Evolutionary conservation across 2,113 vertebrate genomes (phyloP).

Genomic region (Perca flavescens): DNA sequence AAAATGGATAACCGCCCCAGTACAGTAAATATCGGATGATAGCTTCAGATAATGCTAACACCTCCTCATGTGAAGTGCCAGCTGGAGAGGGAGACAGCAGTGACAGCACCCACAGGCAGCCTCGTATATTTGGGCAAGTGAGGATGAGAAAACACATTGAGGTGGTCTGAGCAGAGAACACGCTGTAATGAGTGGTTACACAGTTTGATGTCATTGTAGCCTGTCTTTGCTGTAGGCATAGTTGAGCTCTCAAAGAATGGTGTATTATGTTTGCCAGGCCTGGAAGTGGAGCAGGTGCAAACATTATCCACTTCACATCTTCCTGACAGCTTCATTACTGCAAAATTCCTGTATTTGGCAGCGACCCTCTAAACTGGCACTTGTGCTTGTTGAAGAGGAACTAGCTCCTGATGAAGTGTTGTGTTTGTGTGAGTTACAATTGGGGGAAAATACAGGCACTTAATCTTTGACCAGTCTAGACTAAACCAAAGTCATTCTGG

Average conservation of each 20-base stretch:
- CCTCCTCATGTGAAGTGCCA: conserved; percentile 51
- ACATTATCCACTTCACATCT: conserved; percentile 60
- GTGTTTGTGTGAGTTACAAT: conserved; percentile 59
- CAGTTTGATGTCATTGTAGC: conserved; percentile 40
- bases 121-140: conserved; percentile 6
- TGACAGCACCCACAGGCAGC: conserved; percentile 45
- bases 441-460: conserved; percentile 46
- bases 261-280: conserved; percentile 17
- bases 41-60: conserved; percentile 49
- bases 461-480: conserved; percentile 55
- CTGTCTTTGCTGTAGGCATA: conserved; percentile 42
- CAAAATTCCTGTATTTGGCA: conserved; percentile 54
- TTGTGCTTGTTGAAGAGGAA: conserved; percentile 53
- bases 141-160: conserved; percentile 43
- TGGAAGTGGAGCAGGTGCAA: conserved; percentile 31
- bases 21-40: conserved; percentile 51
- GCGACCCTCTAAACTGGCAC: conserved; percentile 41
- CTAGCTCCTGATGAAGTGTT: conserved; percentile 41
- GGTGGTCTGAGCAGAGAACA: conserved; percentile 34
- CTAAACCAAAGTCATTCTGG: conserved; percentile 47
- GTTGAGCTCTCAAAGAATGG: conserved; percentile 33
- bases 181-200: conserved; percentile 44
- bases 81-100: conserved; percentile 39
- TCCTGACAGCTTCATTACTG: conserved; percentile 67
- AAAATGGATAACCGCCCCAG: conserved; percentile 41